These are phyloP conservation scores for Agonum fuliginosum DNA, from an alignment of 2,888 invertebrate species.

Conservation along the genomic window DNA sequence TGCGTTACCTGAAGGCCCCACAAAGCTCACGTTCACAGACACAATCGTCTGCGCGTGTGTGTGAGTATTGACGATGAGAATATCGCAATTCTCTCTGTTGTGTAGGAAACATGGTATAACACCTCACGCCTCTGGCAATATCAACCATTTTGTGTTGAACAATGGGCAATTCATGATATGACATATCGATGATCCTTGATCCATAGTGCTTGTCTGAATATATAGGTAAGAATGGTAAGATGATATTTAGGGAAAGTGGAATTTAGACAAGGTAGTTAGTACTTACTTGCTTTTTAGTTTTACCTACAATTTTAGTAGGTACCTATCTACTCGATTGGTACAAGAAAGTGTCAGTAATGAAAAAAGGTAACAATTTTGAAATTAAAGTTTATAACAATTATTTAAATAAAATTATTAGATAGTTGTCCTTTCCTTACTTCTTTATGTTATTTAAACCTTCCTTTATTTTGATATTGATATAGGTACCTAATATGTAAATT, in stretches of 20 bases:
- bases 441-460: too few relatives aligned
- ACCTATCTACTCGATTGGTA: too few relatives aligned
- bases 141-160: constrained; percentile 7
- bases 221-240: background rate
- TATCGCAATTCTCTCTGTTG: constrained; percentile 36
- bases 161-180: constrained; percentile 34
- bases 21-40: constrained; percentile 9
- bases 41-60: constrained; percentile 17
- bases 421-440: too few relatives aligned
- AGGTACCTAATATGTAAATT: too few relatives aligned
- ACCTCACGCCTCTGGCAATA: constrained; percentile 34
- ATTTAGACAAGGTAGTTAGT: too few relatives aligned
- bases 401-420: too few relatives aligned
- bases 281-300: too few relatives aligned
- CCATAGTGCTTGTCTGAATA: background rate
- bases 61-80: constrained; percentile 16
- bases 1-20: constrained; percentile 4
- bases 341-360: too few relatives aligned
- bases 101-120: constrained; percentile 39
- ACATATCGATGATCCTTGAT: constrained; percentile 16
- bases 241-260: background rate
- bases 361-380: too few relatives aligned
- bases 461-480: too few relatives aligned
- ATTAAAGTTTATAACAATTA: too few relatives aligned
- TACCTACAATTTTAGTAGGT: too few relatives aligned